Evolutionary conservation across 2,888 invertebrate species (phyloP), one percentile per base, ranked within the genome.

Genomic region (Zygaena filipendulae): DNA sequence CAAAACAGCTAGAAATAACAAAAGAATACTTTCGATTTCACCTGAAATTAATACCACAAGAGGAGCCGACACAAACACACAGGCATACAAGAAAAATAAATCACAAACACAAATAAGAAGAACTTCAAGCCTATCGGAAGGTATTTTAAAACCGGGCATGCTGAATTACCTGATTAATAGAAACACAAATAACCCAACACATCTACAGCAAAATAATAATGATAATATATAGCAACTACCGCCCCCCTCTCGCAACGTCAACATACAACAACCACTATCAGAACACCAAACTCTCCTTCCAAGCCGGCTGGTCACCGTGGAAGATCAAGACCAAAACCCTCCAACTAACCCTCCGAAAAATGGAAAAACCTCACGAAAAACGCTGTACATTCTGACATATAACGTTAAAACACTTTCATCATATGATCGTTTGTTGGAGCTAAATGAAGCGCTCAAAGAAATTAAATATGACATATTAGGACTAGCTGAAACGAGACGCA

Each of bases 31-130:
- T 13, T 29, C 36, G 29, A 27, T 18, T 8, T 36, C 39, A 1
- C 32, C 33, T 13, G 32, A 32, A 29, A 36, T 25, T 21, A 25
- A 26, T 5, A 27, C 27, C 13, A 18, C 13, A 13, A 25, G 27
- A 9, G 11, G 11, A 13, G 9, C 27, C 9, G 25, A 25, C 23
- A 30, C 24, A 21, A 16, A 16, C 7, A 7, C 16, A 16, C 38
- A 32, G 25, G 27, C 26, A n/a, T 20, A 23, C 22, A 37, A 36
- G 26, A 39, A 33, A 21, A 37, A 33, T 28, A 35, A 34, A 30
- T 22, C 36, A 6, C 19, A 29, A 28, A 25, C 36, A 6, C 19
- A 26, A 28, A 16, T 14, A 16, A 32, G 16, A 27, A 27, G 29
- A 28, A 20, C 35, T 20, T 27, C 30, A 13, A 32, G 32, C 26